These are phyloP conservation scores for Melinaea menophilus DNA, from an alignment of 2,888 invertebrate species.

Conservation along the genomic window DNA sequence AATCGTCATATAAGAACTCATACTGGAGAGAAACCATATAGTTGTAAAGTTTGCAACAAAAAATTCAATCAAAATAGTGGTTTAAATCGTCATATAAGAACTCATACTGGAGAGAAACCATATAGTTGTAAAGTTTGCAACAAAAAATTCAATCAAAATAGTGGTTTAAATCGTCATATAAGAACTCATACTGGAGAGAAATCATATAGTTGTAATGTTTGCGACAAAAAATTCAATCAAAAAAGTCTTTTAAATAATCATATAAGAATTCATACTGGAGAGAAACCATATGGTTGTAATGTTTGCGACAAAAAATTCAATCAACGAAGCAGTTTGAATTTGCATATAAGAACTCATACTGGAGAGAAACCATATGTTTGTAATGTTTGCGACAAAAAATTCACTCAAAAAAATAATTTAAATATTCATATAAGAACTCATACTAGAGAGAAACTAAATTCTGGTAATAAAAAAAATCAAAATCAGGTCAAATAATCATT, in stretches of 20 bases:
- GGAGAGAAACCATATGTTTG: constrained; percentile 15
- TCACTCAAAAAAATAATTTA: too few species aligned
- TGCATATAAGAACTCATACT: constrained; percentile 14
- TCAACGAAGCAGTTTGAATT: constrained; percentile 7
- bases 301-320: constrained; percentile 10
- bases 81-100: too few species aligned
- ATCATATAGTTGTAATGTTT: constrained; percentile 25
- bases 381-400: not conserved
- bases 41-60: constrained; percentile 11
- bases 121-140: constrained; percentile 23
- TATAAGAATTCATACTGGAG: too few species aligned
- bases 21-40: constrained; percentile 10
- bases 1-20: constrained; percentile 10
- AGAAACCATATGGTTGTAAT: constrained; percentile 5
- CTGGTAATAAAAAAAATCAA: too few species aligned
- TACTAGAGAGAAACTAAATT: too few species aligned
- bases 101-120: constrained; percentile 20
- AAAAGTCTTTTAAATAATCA: not conserved
- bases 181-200: constrained; percentile 27
- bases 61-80: too few species aligned
- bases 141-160: constrained; percentile 4
- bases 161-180: constrained; percentile 26
- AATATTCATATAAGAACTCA: too few species aligned
- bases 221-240: constrained; percentile 11
- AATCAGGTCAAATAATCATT: too few species aligned